A percentile compares a stretch with the other conserved stretches of the same genome.
phyloP scores from a whole-genome alignment of 2,888 invertebrate species.

The Agapostemon virescens region DNA sequence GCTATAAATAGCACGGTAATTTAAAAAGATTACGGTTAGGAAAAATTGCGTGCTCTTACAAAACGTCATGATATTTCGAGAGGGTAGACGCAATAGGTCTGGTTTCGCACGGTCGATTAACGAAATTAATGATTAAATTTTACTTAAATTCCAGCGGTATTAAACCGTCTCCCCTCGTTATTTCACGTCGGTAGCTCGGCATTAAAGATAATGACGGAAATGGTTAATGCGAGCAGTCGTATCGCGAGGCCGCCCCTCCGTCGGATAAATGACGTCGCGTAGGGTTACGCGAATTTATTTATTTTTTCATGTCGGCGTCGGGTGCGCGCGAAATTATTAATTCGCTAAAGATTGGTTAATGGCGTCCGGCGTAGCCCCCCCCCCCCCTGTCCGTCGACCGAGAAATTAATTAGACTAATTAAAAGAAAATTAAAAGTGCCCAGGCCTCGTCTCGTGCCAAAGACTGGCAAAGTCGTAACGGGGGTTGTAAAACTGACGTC shows the following conservation, averaged over 20 bases:
- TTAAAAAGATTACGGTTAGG: background rate
- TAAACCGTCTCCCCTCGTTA: constrained; percentile 16
- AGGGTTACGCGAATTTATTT: constrained; percentile 14
- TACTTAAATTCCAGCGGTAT: constrained; percentile 7
- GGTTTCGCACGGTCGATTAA: constrained; percentile 15
- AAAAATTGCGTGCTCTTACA: background rate
- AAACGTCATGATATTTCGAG: background rate
- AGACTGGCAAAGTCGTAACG: constrained; percentile 58
- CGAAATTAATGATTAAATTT: constrained; percentile 26
- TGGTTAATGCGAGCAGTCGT: constrained; percentile 28
- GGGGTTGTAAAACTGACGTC: constrained; percentile 59
- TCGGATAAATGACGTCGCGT: constrained; percentile 18
- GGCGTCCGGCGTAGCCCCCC: constrained; percentile 7
- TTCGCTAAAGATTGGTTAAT: constrained; percentile 54
- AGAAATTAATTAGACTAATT: constrained; percentile 67
- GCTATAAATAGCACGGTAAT: background rate
- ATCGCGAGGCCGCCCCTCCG: background rate
- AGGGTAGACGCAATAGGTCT: background rate
- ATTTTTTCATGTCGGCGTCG: background rate
- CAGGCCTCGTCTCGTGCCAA: constrained; percentile 42
- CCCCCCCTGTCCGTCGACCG: constrained; percentile 21
- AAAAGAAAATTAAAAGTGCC: constrained; percentile 69
- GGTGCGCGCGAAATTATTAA: constrained; percentile 47
- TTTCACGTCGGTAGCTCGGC: constrained; percentile 10
- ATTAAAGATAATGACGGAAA: constrained; percentile 33